These are phyloP conservation scores for Synodontis membranacea DNA, from an alignment of 2,113 vertebrate species.

Conservation along the genomic window DNA sequence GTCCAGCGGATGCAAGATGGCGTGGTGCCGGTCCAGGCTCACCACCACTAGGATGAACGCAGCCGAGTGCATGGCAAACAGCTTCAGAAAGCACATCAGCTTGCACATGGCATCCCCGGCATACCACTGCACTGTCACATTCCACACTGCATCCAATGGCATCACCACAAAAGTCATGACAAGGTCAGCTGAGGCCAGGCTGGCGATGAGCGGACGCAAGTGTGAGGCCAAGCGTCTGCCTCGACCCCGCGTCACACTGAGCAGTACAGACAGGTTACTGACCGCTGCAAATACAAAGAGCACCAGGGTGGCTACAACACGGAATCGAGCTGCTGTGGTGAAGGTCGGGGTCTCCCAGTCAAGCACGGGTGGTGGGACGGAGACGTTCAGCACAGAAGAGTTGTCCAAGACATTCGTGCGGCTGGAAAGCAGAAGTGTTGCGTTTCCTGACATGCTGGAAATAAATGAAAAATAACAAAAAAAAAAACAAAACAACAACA, in stretches of 20 bases:
- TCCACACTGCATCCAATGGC: slow-evolving; percentile 77
- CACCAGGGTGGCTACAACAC: slow-evolving; percentile 67
- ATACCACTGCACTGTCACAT: slow-evolving; percentile 77
- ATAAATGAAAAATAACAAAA: slow-evolving; percentile 4
- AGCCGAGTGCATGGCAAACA: slow-evolving; percentile 75
- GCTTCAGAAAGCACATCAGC: slow-evolving; percentile 75
- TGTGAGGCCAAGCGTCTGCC: slow-evolving; percentile 71
- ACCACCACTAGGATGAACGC: slow-evolving; percentile 75
- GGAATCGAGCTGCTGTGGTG: slow-evolving; percentile 70
- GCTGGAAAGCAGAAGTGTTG: slow-evolving; percentile 16
- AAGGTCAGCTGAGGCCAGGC: slow-evolving; percentile 73
- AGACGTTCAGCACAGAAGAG: slow-evolving; percentile 30
- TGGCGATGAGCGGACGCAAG: slow-evolving; percentile 72
- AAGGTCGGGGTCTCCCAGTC: slow-evolving; percentile 71
- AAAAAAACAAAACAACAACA: too few relatives aligned
- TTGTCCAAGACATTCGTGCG: slow-evolving; percentile 29
- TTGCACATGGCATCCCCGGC: slow-evolving; percentile 70
- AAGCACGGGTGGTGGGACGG: slow-evolving; percentile 27
- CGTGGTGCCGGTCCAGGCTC: slow-evolving; percentile 75
- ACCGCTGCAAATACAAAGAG: slow-evolving; percentile 72
- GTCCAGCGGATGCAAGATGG: slow-evolving; percentile 73
- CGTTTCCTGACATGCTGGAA: slow-evolving; percentile 52
- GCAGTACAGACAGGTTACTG: slow-evolving; percentile 72
- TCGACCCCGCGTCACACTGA: slow-evolving; percentile 68
- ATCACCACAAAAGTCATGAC: slow-evolving; percentile 79